Conservation (phyloP, 2,113 vertebrate genomes). For the Sylvilagus bachmani region DNA sequence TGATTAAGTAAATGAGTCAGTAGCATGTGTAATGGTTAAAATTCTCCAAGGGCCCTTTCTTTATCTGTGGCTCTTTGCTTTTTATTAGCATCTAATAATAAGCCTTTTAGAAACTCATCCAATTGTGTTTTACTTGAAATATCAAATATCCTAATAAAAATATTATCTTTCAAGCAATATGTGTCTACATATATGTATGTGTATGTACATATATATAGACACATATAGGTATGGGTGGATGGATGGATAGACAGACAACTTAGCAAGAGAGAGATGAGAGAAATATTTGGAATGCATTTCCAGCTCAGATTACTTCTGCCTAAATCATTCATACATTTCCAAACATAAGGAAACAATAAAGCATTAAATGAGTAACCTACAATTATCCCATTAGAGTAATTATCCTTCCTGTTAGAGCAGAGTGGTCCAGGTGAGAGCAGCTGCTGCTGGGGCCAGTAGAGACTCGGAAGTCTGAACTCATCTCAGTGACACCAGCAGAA, state of each 20-base stretch:
- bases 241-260: no score
- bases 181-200: background rate
- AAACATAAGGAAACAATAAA: conserved; percentile 13
- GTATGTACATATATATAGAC: background rate
- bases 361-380: conserved; percentile 28
- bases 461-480: background rate
- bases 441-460: background rate
- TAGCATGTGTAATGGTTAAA: background rate
- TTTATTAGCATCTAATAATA: conserved; percentile 27
- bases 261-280: background rate
- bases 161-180: background rate
- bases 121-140: conserved; percentile 28
- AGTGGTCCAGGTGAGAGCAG: background rate
- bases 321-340: conserved; percentile 46
- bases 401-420: background rate
- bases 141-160: conserved; percentile 20
- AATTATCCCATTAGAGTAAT: background rate
- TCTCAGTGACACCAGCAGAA: conserved; percentile 3
- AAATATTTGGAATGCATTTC: conserved; percentile 20
- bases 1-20: background rate
- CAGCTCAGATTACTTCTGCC: conserved; percentile 43
- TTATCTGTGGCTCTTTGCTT: background rate
- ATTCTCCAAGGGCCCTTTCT: conserved; percentile 11
- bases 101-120: conserved; percentile 49
- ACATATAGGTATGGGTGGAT: background rate